These are phyloP conservation scores for Oryzias woworae DNA, from an alignment of 2,113 vertebrate species.

Conservation along the genomic window DNA sequence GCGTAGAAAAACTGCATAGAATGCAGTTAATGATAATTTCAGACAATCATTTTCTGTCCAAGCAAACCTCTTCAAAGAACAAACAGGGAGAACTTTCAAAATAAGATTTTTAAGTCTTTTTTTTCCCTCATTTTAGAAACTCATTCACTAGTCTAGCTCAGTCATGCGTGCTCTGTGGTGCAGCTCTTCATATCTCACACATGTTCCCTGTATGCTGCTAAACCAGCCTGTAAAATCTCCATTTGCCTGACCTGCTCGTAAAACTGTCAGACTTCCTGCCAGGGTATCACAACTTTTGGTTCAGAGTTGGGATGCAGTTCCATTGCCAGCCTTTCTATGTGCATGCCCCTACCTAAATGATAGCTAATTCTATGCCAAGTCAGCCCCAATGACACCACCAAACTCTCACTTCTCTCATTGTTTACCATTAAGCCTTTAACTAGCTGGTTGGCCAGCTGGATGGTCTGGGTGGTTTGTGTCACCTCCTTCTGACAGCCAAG, in stretches of 20 bases:
- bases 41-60: neutral
- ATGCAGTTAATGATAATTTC: too few species aligned
- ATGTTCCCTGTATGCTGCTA: conserved; percentile 69
- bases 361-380: conserved; percentile 41
- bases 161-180: conserved; percentile 71
- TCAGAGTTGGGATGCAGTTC: conserved; percentile 56
- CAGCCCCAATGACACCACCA: conserved; percentile 32
- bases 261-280: conserved; percentile 50
- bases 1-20: too few species aligned
- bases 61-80: conserved; percentile 16
- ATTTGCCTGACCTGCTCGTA: conserved; percentile 41
- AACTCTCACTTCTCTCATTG: conserved; percentile 34
- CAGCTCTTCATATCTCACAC: conserved; percentile 72
- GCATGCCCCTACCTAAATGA: conserved; percentile 39
- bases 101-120: conserved; percentile 28
- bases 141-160: conserved; percentile 67
- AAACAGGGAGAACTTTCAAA: conserved; percentile 26
- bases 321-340: conserved; percentile 47
- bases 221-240: conserved; percentile 56
- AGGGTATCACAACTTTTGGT: conserved; percentile 54
- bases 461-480: conserved; percentile 75
- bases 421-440: conserved; percentile 82
- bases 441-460: conserved; percentile 78
- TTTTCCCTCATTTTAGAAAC: conserved; percentile 66
- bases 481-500: conserved; percentile 80